Conservation (phyloP, 2,888 invertebrate species). For the Teleiodes luculella region DNA sequence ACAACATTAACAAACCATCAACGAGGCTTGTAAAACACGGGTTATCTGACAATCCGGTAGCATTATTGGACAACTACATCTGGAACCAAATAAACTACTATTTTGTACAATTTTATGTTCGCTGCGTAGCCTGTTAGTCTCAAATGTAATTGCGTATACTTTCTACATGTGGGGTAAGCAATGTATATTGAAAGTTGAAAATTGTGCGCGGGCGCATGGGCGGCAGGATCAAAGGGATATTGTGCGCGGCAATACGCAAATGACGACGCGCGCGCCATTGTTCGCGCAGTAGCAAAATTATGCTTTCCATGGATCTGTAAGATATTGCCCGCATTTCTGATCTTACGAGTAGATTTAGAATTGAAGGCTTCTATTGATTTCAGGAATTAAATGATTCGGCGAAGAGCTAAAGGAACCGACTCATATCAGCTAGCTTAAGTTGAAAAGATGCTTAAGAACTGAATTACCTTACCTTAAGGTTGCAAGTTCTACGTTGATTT, state of each 20-base stretch:
- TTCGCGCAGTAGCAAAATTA: conserved; percentile 25
- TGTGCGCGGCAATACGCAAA: conserved; percentile 36
- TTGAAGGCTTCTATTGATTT: background rate
- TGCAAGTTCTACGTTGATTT: too few species aligned
- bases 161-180: too few species aligned
- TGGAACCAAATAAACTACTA: too few species aligned
- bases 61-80: background rate
- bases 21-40: background rate
- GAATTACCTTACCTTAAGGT: too few species aligned
- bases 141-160: too few species aligned
- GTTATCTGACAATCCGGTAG: background rate
- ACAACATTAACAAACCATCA: conserved; percentile 1
- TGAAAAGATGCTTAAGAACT: too few species aligned
- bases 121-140: too few species aligned
- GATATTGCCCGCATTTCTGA: background rate
- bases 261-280: conserved; percentile 32
- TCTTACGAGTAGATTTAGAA: conserved; percentile 8
- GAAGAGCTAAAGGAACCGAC: too few species aligned
- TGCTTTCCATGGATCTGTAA: conserved; percentile 28
- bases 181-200: too few species aligned
- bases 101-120: too few species aligned
- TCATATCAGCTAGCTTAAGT: too few species aligned
- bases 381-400: too few species aligned
- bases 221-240: conserved; percentile 48
- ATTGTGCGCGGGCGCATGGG: conserved; percentile 12